Base-by-base conservation (phyloP, 2,797 vertebrate genomes). In the Bovichtus diacanthus region DNA sequence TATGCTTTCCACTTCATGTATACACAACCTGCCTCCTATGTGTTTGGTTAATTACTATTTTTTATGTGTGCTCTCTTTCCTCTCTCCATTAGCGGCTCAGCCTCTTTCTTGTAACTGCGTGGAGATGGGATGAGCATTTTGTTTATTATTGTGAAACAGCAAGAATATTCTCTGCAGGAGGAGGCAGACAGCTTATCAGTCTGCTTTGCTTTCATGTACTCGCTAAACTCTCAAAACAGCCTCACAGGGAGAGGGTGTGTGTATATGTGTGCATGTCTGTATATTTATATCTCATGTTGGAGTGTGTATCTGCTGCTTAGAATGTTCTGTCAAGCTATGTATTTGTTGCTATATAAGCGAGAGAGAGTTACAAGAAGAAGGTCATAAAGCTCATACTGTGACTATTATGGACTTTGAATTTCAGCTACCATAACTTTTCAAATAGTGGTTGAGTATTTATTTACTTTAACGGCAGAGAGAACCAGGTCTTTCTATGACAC, bases 21-120 rank as follows among this genome's bases (percentile, higher is more conserved):
- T 36, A 21, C 31, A 56, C 50, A 39, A 3, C 8, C 66, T 25
- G 41, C 46, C 10, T n/a, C 13, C 56, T 41, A 3, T 34, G 27
- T 39, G 60, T 67, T 46, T 29, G 65, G 2, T 56, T 70, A 61
- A 78, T 71, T 51, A 66, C 55, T 50, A 19, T 70, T 43, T 50
- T 23, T 12, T 16, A 31, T 47, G 21, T 9, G 4, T 31, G 18
- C 51, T 19, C 70, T 31, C 29, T 23, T 1, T 27, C 9, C 19
- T 16, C 34, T 34, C 23, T 43, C 19, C 19, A 13, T 63, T 63
- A 54, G 27, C 10, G 2, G 1, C 53, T 47, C 29, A 54, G 25
- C 9, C 54, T 75, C 51, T 54, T 3, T n/a, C 25, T 38, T 12
- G 53, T 55, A 50, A 60, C n/a, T 44, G 46, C 0, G 2, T 2